Percentiles rank a stretch among this genome's conserved stretches.
Conservation (phyloP, 1,140 invertebrate species). For the Bombus soroeensis region DNA sequence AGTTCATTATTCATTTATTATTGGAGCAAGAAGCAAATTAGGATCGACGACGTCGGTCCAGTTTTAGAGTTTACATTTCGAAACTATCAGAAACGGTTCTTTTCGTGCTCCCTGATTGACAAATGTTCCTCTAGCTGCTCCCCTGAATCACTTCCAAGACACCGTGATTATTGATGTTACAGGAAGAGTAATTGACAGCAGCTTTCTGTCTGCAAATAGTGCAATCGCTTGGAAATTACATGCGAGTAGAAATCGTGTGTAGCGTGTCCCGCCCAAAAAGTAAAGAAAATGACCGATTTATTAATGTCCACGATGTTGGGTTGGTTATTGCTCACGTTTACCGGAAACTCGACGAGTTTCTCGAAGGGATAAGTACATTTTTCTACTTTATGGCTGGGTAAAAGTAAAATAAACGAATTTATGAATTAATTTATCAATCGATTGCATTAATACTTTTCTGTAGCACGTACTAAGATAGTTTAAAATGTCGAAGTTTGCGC, state of each 20-base stretch:
- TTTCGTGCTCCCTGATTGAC: not conserved
- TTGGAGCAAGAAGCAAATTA: not conserved
- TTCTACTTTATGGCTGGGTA: not conserved
- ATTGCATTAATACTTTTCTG: not conserved
- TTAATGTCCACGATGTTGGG: not conserved
- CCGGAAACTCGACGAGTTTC: not conserved
- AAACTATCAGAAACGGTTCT: slow-evolving; percentile 9
- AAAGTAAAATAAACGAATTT: not conserved
- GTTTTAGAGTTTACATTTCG: not conserved
- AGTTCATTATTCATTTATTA: not conserved
- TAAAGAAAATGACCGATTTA: slow-evolving; percentile 1
- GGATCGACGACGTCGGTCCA: not conserved
- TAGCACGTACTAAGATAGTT: accelerated
- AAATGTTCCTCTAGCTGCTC: not conserved
- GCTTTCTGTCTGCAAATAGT: slow-evolving; percentile 24
- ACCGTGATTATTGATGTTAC: slow-evolving; percentile 9
- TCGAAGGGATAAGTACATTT: not conserved
- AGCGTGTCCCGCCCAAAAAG: not conserved
- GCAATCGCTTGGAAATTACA: slow-evolving; percentile 9
- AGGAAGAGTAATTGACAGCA: slow-evolving; percentile 18
- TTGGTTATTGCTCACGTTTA: not conserved
- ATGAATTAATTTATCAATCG: not conserved
- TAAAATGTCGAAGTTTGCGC: too few species aligned
- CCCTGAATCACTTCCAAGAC: not conserved
- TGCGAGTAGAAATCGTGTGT: slow-evolving; percentile 19